These are phyloP conservation scores for Oopsacas minuta DNA, from an alignment of 37 sponge, comb jelly and placozoan species.

Conservation along the genomic window DNA sequence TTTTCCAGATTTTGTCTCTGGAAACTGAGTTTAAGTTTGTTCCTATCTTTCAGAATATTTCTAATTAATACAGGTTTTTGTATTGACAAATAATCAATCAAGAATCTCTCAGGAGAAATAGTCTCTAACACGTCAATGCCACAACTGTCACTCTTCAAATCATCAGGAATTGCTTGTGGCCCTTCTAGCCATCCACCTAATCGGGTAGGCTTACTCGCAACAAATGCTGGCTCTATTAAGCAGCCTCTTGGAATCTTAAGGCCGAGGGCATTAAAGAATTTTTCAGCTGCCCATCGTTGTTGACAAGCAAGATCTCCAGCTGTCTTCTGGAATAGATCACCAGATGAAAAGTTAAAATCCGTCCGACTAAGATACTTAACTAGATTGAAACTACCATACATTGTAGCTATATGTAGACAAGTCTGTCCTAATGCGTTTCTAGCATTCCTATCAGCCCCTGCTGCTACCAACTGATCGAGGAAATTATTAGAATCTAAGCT, in stretches of 20 bases:
- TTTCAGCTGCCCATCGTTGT: slow-evolving; percentile 38
- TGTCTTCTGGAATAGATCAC: slow-evolving; percentile 53
- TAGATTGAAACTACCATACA: slow-evolving; percentile 38
- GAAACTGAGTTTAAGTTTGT: slow-evolving; percentile 25
- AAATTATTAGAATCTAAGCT: slow-evolving; percentile 28
- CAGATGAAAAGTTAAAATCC: slow-evolving; percentile 28
- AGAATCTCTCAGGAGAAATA: slow-evolving; percentile 26
- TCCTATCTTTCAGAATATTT: slow-evolving; percentile 39
- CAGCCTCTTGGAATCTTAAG: slow-evolving; percentile 29
- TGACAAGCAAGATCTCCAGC: slow-evolving; percentile 72
- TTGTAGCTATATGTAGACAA: slow-evolving; percentile 57
- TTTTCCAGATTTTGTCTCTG: slow-evolving; percentile 52
- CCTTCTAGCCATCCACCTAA: slow-evolving; percentile 52
- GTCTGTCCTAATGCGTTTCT: slow-evolving; percentile 48
- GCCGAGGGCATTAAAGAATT: slow-evolving; percentile 26
- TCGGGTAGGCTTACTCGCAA: not conserved
- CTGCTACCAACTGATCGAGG: slow-evolving; percentile 26
- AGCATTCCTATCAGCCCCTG: slow-evolving; percentile 32
- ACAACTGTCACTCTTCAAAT: slow-evolving; percentile 52
- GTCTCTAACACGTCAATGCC: slow-evolving; percentile 55
- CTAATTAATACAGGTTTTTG: slow-evolving; percentile 64
- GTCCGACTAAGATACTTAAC: slow-evolving; percentile 31
- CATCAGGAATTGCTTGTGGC: slow-evolving; percentile 31
- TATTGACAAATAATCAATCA: slow-evolving; percentile 58
- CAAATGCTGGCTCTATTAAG: not conserved